Evolutionary conservation across 2,113 vertebrate genomes (phyloP).

Genomic region (Planiliza haematocheilus): DNA sequence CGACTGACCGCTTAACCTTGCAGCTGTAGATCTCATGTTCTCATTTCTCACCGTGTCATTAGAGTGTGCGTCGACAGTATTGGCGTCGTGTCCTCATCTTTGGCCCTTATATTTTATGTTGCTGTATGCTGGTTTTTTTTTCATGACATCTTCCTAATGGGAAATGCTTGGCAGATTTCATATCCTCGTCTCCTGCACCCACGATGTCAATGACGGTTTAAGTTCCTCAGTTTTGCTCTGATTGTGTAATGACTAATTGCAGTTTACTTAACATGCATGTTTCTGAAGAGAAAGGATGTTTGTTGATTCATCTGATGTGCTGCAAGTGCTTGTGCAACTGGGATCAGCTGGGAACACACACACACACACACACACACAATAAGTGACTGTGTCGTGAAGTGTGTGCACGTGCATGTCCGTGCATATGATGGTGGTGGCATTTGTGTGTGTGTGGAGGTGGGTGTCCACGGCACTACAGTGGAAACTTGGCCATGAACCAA

Average conservation of each 20-base stretch:
- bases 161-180: too few species aligned
- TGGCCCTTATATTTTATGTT: too few species aligned
- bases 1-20: too few species aligned
- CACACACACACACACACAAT: constrained; percentile 1
- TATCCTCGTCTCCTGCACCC: too few species aligned
- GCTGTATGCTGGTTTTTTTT: too few species aligned
- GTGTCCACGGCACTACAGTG: constrained; percentile 59
- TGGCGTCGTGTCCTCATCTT: too few species aligned
- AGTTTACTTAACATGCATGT: constrained; percentile 13
- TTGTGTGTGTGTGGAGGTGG: constrained; percentile 31
- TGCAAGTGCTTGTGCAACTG: too few species aligned
- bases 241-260: constrained; percentile 39
- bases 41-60: too few species aligned
- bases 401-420: constrained; percentile 38
- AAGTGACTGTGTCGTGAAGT: constrained; percentile 39
- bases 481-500: constrained; percentile 73
- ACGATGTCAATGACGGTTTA: neutral
- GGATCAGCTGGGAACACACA: constrained; percentile 18
- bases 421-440: constrained; percentile 37
- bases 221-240: constrained; percentile 11
- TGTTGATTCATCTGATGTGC: constrained; percentile 4
- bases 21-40: too few species aligned
- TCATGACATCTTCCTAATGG: too few species aligned
- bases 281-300: constrained; percentile 17
- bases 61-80: too few species aligned